These are phyloP conservation scores for Hydrozoanthus gracilis DNA, from an alignment of 92 coral and sea anemone species.

Conservation along the genomic window DNA sequence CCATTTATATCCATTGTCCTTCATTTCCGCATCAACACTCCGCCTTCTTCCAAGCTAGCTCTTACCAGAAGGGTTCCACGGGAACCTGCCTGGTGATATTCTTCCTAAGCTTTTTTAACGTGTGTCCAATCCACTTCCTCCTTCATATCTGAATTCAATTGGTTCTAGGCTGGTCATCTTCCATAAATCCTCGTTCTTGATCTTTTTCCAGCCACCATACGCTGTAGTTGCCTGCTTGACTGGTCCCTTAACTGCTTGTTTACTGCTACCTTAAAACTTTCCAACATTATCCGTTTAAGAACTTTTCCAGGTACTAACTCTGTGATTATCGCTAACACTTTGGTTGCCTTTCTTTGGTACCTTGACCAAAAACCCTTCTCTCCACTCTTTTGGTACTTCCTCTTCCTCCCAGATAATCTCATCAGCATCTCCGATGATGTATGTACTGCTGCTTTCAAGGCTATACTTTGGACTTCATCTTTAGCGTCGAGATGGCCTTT, in stretches of 20 bases:
- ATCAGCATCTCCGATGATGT: background rate
- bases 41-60: background rate
- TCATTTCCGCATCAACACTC: background rate
- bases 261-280: background rate
- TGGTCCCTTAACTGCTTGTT: background rate
- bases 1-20: background rate
- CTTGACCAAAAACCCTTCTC: background rate
- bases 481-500: background rate
- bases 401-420: background rate
- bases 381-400: background rate
- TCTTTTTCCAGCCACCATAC: no score
- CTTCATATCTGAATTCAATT: no score
- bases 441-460: background rate
- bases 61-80: no score
- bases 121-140: background rate
- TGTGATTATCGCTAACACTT: background rate
- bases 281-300: background rate
- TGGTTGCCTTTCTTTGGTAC: constrained; percentile 14
- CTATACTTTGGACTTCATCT: background rate
- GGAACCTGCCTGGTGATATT: background rate
- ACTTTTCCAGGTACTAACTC: background rate
- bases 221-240: background rate
- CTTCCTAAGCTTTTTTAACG: background rate
- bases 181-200: no score
- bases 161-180: no score